Base-by-base conservation (phyloP, 2,797 vertebrate species). In the Myotis daubentonii region DNA sequence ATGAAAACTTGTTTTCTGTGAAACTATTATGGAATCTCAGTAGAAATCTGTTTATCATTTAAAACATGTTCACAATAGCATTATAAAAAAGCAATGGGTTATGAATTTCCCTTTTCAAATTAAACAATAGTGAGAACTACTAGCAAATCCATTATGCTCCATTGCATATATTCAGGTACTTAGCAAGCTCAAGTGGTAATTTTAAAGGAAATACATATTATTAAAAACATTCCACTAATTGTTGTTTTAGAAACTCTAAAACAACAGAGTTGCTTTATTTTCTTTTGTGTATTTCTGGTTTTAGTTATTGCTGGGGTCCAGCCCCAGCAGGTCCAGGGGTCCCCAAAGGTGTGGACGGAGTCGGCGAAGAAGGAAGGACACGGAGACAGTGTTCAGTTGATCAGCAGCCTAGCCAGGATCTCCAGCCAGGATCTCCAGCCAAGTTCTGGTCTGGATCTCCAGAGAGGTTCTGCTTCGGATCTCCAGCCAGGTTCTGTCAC, bases 11-110 rank as follows among this genome's bases (percentile, higher is more conserved):
- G 30, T 44, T 72, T 86, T 89, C 36, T 85, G 11, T 66, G 33
- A 89, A 95, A 94, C 2, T 87, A 15, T 70, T 87, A 68, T 3
- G 2, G 6, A 94, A 90, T 94, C 65, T 91, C 49, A 87, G 22
- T 44, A 57, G 68, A 93, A 95, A 41, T 90, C 22, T 72, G 15
- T 38, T 90, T 92, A 91, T 93, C 8, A 53, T 76, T 76, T 89
- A 84, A 75, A 89, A n/a, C 78, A 23, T 44, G 23, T 66, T 66
- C 47, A 76, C 38, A 80, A 66, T 38, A 87, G 76, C 66, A 84
- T 47, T 68, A 9, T 81, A 36, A 93, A 74, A 16, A 87, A 93
- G 49, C 28, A 81, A 87, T 87, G 53, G 72, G 78, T 79, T 86
- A 93, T 78, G 17, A 88, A 88, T 88, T 82, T n/a, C 7, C 8